phyloP scores from a whole-genome alignment of 2,888 invertebrate genomes.

The Phymatocera aterrima region DNA sequence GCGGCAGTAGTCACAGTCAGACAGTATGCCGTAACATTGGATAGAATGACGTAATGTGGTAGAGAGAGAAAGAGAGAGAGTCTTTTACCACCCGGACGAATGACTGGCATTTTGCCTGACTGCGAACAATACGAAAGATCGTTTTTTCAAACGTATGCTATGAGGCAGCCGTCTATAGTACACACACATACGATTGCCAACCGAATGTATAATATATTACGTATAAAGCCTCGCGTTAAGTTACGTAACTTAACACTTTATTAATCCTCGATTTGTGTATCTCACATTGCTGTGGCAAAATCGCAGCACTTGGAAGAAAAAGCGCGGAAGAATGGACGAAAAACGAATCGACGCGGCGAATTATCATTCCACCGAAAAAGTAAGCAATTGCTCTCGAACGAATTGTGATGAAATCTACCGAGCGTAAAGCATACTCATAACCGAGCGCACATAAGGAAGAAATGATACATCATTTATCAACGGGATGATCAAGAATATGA shows the following conservation, averaged over 20 bases:
- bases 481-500: neutral
- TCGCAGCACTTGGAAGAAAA: neutral
- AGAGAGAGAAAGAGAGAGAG: neutral
- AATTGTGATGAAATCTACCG: neutral
- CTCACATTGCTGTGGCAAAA: neutral
- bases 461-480: neutral
- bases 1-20: neutral
- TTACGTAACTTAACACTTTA: neutral
- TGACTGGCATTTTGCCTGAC: constrained; percentile 27
- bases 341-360: too few species aligned
- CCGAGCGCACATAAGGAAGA: neutral
- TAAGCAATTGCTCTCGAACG: neutral
- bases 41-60: constrained; percentile 22
- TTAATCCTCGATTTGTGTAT: neutral
- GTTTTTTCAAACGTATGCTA: constrained; percentile 10
- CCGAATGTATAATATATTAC: neutral
- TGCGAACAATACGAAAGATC: constrained; percentile 8
- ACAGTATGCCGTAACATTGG: neutral
- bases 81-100: constrained; percentile 13
- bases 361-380: too few species aligned
- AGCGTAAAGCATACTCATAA: neutral
- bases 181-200: neutral
- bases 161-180: neutral
- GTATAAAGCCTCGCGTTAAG: too few species aligned
- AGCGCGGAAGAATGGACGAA: neutral